Conservation (phyloP, 2,113 vertebrate species). For the Rhinopomastus cyanomelas region DNA sequence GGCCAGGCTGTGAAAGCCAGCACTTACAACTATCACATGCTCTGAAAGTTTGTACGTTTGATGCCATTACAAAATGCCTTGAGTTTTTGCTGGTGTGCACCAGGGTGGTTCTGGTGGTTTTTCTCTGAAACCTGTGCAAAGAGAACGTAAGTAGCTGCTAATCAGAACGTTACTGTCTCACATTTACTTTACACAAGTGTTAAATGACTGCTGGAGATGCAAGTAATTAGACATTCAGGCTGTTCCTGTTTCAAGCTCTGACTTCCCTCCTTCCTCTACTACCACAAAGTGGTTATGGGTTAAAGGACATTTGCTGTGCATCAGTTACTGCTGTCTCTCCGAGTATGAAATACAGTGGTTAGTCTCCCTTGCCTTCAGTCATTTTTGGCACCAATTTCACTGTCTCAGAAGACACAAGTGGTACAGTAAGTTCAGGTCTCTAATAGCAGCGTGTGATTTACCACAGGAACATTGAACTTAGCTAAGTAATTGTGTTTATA, state of each 20-base stretch:
- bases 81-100: not conserved
- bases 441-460: slow-evolving; percentile 36
- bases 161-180: not conserved
- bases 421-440: slow-evolving; percentile 22
- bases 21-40: not conserved
- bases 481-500: slow-evolving; percentile 53
- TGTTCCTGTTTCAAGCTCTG: slow-evolving; percentile 9
- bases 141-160: not conserved
- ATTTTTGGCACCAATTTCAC: slow-evolving; percentile 36
- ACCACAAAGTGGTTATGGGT: not conserved
- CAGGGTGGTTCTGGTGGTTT: not conserved
- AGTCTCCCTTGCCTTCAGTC: slow-evolving; percentile 14
- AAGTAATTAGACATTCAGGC: not conserved
- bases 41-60: not conserved
- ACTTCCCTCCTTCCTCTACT: not conserved
- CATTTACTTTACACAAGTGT: not conserved
- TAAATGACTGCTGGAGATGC: not conserved
- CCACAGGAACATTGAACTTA: slow-evolving; percentile 22
- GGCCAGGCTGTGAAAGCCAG: not conserved
- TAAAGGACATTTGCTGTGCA: slow-evolving; percentile 14
- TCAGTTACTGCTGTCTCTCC: slow-evolving; percentile 17
- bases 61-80: not conserved
- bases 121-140: not conserved
- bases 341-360: slow-evolving; percentile 22
- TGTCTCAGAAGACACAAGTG: slow-evolving; percentile 2